Conservation (phyloP, 2,888 invertebrate species). For the Rambutsinella grinnellia region DNA sequence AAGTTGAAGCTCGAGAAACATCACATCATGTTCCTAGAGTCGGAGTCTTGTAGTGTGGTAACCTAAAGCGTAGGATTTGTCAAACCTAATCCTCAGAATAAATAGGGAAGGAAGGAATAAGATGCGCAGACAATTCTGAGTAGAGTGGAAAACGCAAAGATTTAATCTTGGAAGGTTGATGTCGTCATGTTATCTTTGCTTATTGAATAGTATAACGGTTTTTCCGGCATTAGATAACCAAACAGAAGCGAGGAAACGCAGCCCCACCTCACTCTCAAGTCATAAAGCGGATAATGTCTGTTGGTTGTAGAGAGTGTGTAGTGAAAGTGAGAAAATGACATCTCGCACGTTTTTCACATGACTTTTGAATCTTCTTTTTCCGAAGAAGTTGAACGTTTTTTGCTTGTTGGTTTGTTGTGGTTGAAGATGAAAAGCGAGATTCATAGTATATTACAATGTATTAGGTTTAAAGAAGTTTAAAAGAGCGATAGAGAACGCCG, state of each 20-base stretch:
- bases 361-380: not conserved
- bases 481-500: not conserved
- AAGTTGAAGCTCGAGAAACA: slow-evolving; percentile 27
- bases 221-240: not conserved
- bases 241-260: not conserved
- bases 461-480: too few species aligned
- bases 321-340: slow-evolving; percentile 21
- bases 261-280: slow-evolving; percentile 14
- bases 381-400: not conserved
- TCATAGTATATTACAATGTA: too few species aligned
- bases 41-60: not conserved
- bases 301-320: too few species aligned
- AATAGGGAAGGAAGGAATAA: slow-evolving; percentile 3
- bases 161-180: not conserved
- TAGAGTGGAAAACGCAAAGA: not conserved
- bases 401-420: not conserved
- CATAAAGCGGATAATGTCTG: too few species aligned
- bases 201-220: not conserved
- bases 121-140: not conserved
- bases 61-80: slow-evolving; percentile 38
- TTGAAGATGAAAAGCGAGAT: not conserved
- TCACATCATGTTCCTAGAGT: not conserved
- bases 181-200: not conserved
- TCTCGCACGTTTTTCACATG: slow-evolving; percentile 23
- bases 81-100: slow-evolving; percentile 35